Evolutionary conservation across 2,113 vertebrate genomes (phyloP), one percentile per base, ranked within the genome.

Genomic region (Sisor rabdophorus): DNA sequence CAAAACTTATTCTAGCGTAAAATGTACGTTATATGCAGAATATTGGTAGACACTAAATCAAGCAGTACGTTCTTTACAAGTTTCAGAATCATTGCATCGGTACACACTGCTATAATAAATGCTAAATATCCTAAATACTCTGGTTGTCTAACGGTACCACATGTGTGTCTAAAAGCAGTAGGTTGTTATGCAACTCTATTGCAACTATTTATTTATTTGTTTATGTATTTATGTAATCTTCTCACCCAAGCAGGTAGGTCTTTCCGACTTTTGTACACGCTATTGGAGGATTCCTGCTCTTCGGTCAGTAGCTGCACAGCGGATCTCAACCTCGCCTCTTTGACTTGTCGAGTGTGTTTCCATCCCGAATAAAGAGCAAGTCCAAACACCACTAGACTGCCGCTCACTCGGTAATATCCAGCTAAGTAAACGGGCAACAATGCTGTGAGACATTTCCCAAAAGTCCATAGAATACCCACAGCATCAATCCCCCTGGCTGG

Each of bases 321-420:
- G 0, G 90, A 92, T 74, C 70, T 88, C 60, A 94, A 87, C 1
- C 92, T 90, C 1, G 85, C 87, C 80, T 93, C 92, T 73, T 95
- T 95, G 76, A 88, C 89, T 0, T 92, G 91, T 19, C 94, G 90
- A 58, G 91, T 88, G 71, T 93, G 90, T 83, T 94, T 93, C 94
- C 94, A 96, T 71, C 94, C 94, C 69, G 94, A 90, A 86, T 95
- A 96, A 11, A 96, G 89, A 84, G 93, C 92, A 85, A 95, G 92
- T 24, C 94, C 94, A 83, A 89, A 92, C 44, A 93, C 86, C 80
- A 96, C 83, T 79, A 96, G 86, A 19, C 93, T 92, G 84, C 94
- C 89, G 84, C 93, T 95, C 75, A 96, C 87, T 22, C 94, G 93
- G 82, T 92, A 91, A 73, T 93, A 94, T 0, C 94, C 94, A 0